phyloP scores from a whole-genome alignment of 2,797 vertebrate species.

The Chromobotia macracanthus region DNA sequence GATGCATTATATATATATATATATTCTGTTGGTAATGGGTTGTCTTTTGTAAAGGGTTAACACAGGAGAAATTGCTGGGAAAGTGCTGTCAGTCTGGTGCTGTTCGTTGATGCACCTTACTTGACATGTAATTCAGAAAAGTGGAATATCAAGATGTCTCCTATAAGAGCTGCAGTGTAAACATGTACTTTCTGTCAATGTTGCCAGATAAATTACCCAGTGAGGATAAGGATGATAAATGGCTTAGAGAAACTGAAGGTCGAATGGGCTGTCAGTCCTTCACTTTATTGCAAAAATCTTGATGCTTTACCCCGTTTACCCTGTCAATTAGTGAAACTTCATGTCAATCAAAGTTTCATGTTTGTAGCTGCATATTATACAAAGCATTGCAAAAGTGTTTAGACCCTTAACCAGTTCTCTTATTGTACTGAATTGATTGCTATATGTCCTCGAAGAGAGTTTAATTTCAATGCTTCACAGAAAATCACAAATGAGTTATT shows the following conservation, averaged over 20 bases:
- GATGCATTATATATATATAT: no score
- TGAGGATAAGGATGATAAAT: constrained; percentile 55
- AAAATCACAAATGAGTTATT: neutral
- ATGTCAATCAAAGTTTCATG: constrained; percentile 41
- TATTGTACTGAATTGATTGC: neutral
- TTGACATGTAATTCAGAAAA: constrained; percentile 41
- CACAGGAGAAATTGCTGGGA: neutral
- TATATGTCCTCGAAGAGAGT: neutral
- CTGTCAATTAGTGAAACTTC: constrained; percentile 44
- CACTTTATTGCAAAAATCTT: constrained; percentile 28
- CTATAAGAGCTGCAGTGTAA: constrained; percentile 15
- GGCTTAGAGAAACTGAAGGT: constrained; percentile 28
- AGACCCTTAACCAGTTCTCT: neutral
- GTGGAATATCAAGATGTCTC: constrained; percentile 23
- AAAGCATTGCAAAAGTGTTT: neutral
- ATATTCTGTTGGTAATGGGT: no score
- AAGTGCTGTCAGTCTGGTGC: neutral
- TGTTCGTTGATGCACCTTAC: constrained; percentile 12
- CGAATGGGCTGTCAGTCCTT: constrained; percentile 28
- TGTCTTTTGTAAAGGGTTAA: no score
- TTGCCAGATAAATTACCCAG: constrained; percentile 21
- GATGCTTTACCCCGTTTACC: constrained; percentile 34
- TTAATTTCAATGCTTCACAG: no score
- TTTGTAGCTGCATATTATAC: constrained; percentile 10
- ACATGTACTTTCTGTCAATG: constrained; percentile 25